Base-by-base conservation (phyloP, 2,113 vertebrate species). In the Tachysurus vachellii region DNA sequence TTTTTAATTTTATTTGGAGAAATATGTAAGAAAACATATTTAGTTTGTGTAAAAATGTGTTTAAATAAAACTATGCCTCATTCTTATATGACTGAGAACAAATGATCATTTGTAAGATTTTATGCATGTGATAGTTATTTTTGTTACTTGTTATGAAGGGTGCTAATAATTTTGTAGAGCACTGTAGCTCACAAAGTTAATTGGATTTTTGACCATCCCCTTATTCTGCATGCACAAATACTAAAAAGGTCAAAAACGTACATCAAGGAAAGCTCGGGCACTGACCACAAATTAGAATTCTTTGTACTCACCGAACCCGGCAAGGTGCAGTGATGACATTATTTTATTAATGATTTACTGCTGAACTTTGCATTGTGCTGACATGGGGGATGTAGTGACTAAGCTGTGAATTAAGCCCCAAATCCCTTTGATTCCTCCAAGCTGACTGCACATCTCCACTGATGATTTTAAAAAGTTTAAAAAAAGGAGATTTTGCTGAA, bases 321-420 rank as follows among this genome's bases (percentile, higher is more conserved):
- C 81, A 85, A 86, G 82, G 91, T 80, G 79, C 90, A 95, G 89
- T 92, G 93, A 94, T 94, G 93, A 91, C 88, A 92, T 95, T 93
- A 94, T 94, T 94, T 94, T 93, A 94, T 94, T 93, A 94, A 94
- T 93, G 93, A 94, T 94, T 94, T 92, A 91, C 90, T 88, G 84
- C 87, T 94, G 92, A 95, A 95, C 94, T 95, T 95, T 95, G 92
- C 92, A 95, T 95, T 95, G 92, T 95, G 94, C 94, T 95, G 95
- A 95, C 94, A 94, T 91, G 82, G 90, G 91, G 92, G 93, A 95
- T 95, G 91, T 90, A 91, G 88, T 91, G 90, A 92, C 93, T 95
- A 94, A 95, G 93, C 93, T 93, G 91, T 90, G 94, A 94, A 94
- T 94, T 95, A 94, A 95, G 93, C 92, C 90, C 89, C 91, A 95